phyloP scores from a whole-genome alignment of 2,797 vertebrate genomes.

The Allobates femoralis region DNA sequence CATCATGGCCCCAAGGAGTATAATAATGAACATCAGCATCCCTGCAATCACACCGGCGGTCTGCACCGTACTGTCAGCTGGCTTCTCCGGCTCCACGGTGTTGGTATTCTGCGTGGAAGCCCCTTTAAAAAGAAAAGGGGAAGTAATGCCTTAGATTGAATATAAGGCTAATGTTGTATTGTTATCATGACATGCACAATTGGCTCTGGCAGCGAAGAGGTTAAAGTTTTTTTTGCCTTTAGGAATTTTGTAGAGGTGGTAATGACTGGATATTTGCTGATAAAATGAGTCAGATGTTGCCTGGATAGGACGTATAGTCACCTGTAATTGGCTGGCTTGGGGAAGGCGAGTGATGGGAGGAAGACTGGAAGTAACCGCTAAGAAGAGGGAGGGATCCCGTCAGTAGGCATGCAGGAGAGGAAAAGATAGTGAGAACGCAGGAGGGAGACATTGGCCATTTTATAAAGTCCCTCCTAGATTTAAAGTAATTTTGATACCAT shows the following conservation, averaged over 20 bases:
- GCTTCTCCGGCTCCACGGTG: slow-evolving; percentile 94
- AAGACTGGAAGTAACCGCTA: slow-evolving; percentile 52
- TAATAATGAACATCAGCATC: slow-evolving; percentile 96
- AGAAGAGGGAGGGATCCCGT: slow-evolving; percentile 60
- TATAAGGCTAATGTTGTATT: slow-evolving; percentile 17
- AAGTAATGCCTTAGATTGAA: slow-evolving; percentile 26
- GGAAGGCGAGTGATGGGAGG: slow-evolving; percentile 57
- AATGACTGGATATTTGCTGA: background rate
- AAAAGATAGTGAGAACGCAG: slow-evolving; percentile 54
- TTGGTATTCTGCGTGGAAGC: slow-evolving; percentile 96
- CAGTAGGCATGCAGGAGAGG: slow-evolving; percentile 62
- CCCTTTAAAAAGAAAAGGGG: slow-evolving; percentile 76
- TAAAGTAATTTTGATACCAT: slow-evolving; percentile 19
- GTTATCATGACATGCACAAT: slow-evolving; percentile 7
- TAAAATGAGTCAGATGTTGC: slow-evolving; percentile 8
- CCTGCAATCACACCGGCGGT: slow-evolving; percentile 97
- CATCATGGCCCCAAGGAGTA: slow-evolving; percentile 92
- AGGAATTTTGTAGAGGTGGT: background rate
- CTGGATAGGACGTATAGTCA: slow-evolving; percentile 57
- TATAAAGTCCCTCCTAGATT: slow-evolving; percentile 31
- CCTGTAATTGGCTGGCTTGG: slow-evolving; percentile 62
- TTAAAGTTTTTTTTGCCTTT: background rate
- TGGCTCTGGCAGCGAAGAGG: slow-evolving; percentile 36
- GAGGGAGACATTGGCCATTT: slow-evolving; percentile 13
- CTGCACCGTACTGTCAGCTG: slow-evolving; percentile 94